Evolutionary conservation across 1,140 invertebrate species (phyloP), one percentile per base, ranked within the genome.

Genomic region (Pinna nobilis): DNA sequence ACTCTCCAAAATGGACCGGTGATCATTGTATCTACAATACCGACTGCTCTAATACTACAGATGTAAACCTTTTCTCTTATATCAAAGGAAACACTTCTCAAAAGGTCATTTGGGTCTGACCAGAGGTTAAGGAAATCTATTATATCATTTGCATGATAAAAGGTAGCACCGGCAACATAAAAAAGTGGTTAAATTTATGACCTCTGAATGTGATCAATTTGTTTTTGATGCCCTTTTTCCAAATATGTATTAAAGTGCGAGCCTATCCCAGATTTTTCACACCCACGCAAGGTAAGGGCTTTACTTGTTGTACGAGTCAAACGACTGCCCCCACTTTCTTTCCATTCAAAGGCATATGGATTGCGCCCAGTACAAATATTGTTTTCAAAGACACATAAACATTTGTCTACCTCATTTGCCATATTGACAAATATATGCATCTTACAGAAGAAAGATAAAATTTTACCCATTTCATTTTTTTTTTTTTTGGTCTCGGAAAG

Each of bases 1-100:
- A 66, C 61, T n/a, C 63, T 53, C 74, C 68, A 76, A 44, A 76
- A 51, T 20, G 74, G 68, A 35, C 74, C 74, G 44, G 68, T 76
- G 25, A 60, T 51, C 5, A 70, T 32, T 30, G 68, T 74, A 61
- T 75, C 67, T 11, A 70, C 32, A 1, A 75, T 49, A 3, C 73
- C 74, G 2, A 68, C 18, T 5, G 74, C 74, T 47, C 64, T 47
- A 18, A 66, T 25, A 23, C 70, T 61, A 57, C 47, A 23, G 1
- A 72, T 41, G 37, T 33, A 70, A 0, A 44, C 51, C n/a, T 20
- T 49, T 59, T 66, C 67, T 11, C 49, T 57, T n/a, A 66, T 41
- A 32, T 70, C 68, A 66, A 70, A 76, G 2, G 59, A 13, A 15
- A 70, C 32, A 20, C 35, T 25, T 25, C 67, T 76, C n/a, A 69